Conservation (phyloP, 92 coral and sea anemone genomes). For the Epizoanthus stellaris region DNA sequence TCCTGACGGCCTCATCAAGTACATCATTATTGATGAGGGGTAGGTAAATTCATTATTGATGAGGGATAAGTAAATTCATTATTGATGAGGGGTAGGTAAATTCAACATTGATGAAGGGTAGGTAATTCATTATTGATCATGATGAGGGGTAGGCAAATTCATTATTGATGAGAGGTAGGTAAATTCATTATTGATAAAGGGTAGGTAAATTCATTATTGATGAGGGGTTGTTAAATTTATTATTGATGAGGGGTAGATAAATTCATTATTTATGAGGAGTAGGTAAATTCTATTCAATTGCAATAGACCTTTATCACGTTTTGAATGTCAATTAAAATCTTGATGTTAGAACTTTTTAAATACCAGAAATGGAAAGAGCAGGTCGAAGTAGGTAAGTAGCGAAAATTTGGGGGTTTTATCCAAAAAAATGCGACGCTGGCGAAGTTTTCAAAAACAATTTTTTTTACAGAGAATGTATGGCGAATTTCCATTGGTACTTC, state of each 20-base stretch:
- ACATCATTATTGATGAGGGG: slow-evolving; percentile 67
- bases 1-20: slow-evolving; percentile 71
- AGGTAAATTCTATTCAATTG: slow-evolving; percentile 13
- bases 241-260: slow-evolving; percentile 24
- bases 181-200: slow-evolving; percentile 22
- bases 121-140: neutral
- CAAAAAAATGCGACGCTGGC: too few relatives aligned
- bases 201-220: slow-evolving; percentile 25
- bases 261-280: slow-evolving; percentile 35
- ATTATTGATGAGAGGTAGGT: slow-evolving; percentile 59
- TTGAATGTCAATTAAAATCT: too few relatives aligned
- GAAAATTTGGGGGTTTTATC: too few relatives aligned
- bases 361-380: too few relatives aligned
- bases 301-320: too few relatives aligned
- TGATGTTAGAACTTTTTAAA: too few relatives aligned
- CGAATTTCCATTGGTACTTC: too few relatives aligned
- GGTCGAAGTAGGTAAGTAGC: too few relatives aligned
- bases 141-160: slow-evolving; percentile 53
- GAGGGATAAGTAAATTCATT: slow-evolving; percentile 43
- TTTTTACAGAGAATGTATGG: too few relatives aligned
- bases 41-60: neutral
- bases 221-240: slow-evolving; percentile 7
- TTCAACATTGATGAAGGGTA: slow-evolving; percentile 37
- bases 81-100: neutral
- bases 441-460: too few relatives aligned